Percentiles rank a stretch among this genome's conserved stretches.
phyloP scores from a whole-genome alignment of 2,888 invertebrate genomes.

The Parthenolecanium corni region DNA sequence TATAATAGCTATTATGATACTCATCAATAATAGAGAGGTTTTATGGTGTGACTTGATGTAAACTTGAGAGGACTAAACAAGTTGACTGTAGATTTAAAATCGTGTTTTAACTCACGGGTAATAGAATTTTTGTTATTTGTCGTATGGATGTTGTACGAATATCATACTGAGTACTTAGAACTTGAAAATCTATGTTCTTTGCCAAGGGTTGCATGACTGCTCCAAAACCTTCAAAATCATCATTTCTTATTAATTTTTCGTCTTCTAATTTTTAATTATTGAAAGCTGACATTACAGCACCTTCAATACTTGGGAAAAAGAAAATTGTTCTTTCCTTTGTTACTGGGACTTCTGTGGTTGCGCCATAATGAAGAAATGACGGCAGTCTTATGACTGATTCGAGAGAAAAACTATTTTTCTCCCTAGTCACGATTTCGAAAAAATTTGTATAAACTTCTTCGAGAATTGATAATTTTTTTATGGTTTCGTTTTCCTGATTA shows the following conservation, averaged over 20 bases:
- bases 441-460: slow-evolving; percentile 14
- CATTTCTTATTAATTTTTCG: too few relatives aligned
- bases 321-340: slow-evolving; percentile 41
- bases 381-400: slow-evolving; percentile 46
- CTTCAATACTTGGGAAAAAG: slow-evolving; percentile 57
- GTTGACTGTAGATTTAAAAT: too few relatives aligned
- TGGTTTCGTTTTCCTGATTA: not conserved
- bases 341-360: slow-evolving; percentile 38
- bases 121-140: not conserved
- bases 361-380: slow-evolving; percentile 43
- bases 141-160: slow-evolving; percentile 31
- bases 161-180: slow-evolving; percentile 46
- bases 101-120: not conserved
- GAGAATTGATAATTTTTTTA: slow-evolving; percentile 13
- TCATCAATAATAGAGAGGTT: too few relatives aligned
- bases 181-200: slow-evolving; percentile 43
- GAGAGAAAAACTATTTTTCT: slow-evolving; percentile 46
- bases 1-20: too few relatives aligned
- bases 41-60: too few relatives aligned
- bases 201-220: slow-evolving; percentile 44
- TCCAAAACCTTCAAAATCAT: slow-evolving; percentile 38
- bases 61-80: too few relatives aligned
- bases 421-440: slow-evolving; percentile 36
- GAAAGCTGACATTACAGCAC: too few relatives aligned
- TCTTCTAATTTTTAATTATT: not conserved